These are phyloP conservation scores for Oryzias sinensis DNA, from an alignment of 2,797 vertebrate genomes.

Conservation along the genomic window DNA sequence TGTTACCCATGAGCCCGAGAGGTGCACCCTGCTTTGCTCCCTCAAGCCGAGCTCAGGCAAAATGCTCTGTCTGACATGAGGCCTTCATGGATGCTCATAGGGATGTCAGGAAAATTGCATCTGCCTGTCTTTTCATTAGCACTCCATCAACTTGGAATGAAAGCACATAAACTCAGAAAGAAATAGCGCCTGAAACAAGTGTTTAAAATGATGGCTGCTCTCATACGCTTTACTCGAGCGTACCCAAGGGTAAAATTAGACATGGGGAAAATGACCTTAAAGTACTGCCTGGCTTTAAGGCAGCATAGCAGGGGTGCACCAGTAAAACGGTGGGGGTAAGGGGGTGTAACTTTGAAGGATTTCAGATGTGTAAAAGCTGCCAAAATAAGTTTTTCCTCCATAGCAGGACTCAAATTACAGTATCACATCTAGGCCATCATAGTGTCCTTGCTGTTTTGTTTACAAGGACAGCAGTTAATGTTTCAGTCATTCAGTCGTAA, in stretches of 20 bases:
- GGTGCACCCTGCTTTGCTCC: constrained; percentile 7
- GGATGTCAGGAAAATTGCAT: constrained; percentile 59
- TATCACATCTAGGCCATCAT: constrained; percentile 49
- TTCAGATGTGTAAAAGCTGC: constrained; percentile 50
- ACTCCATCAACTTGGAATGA: constrained; percentile 71
- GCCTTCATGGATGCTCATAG: constrained; percentile 43
- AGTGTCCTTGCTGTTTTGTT: constrained; percentile 60
- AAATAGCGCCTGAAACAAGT: constrained; percentile 79
- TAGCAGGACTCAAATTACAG: constrained; percentile 54
- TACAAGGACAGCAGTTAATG: constrained; percentile 61
- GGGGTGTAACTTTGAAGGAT: constrained; percentile 66
- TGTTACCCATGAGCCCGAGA: constrained; percentile 27
- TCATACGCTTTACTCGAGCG: constrained; percentile 73
- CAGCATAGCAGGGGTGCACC: constrained; percentile 60
- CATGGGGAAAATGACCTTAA: constrained; percentile 76
- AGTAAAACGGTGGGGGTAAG: constrained; percentile 56
- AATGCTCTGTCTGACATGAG: constrained; percentile 32
- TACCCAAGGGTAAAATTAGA: constrained; percentile 83
- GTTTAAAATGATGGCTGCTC: constrained; percentile 78
- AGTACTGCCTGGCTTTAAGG: constrained; percentile 62
- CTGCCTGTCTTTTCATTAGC: constrained; percentile 71
- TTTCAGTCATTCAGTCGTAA: constrained; percentile 60
- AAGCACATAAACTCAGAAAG: constrained; percentile 71
- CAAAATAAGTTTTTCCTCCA: constrained; percentile 58
- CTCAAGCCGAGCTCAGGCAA: constrained; percentile 30